Evolutionary conservation across 1,140 invertebrate genomes (phyloP), one percentile per base, ranked within the genome.

Genomic region (Prorops nasuta): DNA sequence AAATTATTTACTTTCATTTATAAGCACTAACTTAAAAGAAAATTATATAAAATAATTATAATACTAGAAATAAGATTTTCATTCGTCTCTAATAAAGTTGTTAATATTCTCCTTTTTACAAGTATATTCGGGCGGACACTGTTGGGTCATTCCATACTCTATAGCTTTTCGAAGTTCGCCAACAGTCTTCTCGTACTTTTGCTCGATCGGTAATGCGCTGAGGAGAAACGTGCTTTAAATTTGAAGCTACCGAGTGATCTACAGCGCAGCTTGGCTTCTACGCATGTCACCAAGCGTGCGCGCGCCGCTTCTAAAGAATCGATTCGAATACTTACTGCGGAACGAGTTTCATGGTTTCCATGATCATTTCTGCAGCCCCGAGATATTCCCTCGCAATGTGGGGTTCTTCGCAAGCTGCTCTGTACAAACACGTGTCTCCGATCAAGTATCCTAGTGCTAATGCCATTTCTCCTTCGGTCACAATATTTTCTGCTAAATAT

Each of bases 401-500:
- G 0, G 89, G 89, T 48, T 85, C 82, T 56, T 86, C 83, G 56
- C 90, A 93, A 41, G 89, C 85, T 2, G 89, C 81, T 19, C 84
- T 80, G 67, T 88, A 85, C 1, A 92, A 74, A 62, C 90, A 93
- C n/a, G 81, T 83, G 63, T 87, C 83, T 37, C 86, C 86, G n/a
- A 85, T 80, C 17, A 90, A 63, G 64, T 87, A 89, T 44, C 85
- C 84, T 32, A 86, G 71, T 59, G 87, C 84, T 3, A 90, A 62
- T 15, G 85, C 74, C 3, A 86, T 69, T 60, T 90, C 88, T 14
- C 83, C 82, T 51, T 87, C 83, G 0, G 79, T 80, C n/a, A 89
- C 52, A 4, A 80, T 54, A 36, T 62, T 72, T 67, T 74, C 79
- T 81, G 20, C 58, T 21, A 55, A 44, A 40, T 17, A 35, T 35